Conservation (phyloP, 2,888 invertebrate species). For the Acleris laterana region DNA sequence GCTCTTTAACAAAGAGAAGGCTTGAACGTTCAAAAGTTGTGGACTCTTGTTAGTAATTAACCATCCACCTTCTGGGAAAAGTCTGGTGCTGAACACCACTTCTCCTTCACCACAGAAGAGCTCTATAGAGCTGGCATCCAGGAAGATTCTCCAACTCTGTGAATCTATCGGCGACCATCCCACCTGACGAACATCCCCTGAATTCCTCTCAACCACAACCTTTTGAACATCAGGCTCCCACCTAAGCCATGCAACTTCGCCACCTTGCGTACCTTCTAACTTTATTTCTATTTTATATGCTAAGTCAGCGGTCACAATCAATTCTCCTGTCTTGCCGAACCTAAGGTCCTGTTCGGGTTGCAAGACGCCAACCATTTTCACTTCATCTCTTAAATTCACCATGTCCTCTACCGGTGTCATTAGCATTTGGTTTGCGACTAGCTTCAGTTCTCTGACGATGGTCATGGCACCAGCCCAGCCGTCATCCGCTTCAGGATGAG, state of each 20-base stretch:
- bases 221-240: constrained; percentile 50
- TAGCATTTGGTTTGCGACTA: constrained; percentile 59
- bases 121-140: constrained; percentile 75
- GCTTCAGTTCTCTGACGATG: constrained; percentile 63
- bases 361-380: constrained; percentile 50
- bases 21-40: constrained; percentile 57
- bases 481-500: constrained; percentile 65
- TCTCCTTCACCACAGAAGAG: constrained; percentile 78
- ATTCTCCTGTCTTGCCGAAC: constrained; percentile 65
- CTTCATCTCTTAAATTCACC: constrained; percentile 53
- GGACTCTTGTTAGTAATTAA: constrained; percentile 61
- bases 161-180: constrained; percentile 65
- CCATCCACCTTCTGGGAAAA: constrained; percentile 70
- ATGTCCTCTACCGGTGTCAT: constrained; percentile 68
- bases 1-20: constrained; percentile 62
- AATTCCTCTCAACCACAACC: constrained; percentile 63
- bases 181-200: constrained; percentile 67
- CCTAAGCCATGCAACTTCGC: constrained; percentile 43
- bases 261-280: constrained; percentile 62
- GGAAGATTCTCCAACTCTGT: constrained; percentile 63
- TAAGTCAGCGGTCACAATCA: constrained; percentile 59
- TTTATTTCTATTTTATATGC: constrained; percentile 55
- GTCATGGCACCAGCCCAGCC: constrained; percentile 79
- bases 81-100: constrained; percentile 73
- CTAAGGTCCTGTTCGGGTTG: constrained; percentile 45